phyloP scores from a whole-genome alignment of 2,888 invertebrate genomes.

The Mythimna pallens region DNA sequence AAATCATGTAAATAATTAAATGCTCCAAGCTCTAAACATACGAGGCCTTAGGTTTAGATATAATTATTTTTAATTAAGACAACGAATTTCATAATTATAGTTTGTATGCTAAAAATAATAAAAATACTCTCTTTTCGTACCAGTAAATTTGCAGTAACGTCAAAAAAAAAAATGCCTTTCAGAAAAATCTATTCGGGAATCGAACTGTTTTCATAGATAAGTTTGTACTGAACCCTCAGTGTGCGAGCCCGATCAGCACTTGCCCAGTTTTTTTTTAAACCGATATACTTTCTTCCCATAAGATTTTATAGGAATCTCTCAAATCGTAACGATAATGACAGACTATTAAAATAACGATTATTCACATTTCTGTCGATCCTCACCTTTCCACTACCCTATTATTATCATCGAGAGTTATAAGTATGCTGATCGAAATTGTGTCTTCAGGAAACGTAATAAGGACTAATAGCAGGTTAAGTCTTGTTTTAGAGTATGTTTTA shows the following conservation, averaged over 20 bases:
- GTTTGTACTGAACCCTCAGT: too few relatives aligned
- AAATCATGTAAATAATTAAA: neutral
- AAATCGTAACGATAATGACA: conserved; percentile 1
- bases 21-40: neutral
- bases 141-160: too few relatives aligned
- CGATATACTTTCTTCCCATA: neutral
- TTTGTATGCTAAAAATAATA: too few relatives aligned
- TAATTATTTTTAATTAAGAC: too few relatives aligned
- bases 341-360: conserved; percentile 11
- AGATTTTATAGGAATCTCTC: neutral
- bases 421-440: conserved; percentile 11
- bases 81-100: too few relatives aligned
- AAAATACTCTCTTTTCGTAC: too few relatives aligned
- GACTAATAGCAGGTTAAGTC: neutral
- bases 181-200: too few relatives aligned
- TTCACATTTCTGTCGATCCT: conserved; percentile 15
- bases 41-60: neutral
- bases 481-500: conserved; percentile 12
- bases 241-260: too few relatives aligned
- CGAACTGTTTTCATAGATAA: too few relatives aligned
- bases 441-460: conserved; percentile 29
- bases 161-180: too few relatives aligned
- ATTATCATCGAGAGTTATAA: conserved; percentile 10
- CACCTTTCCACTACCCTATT: conserved; percentile 29
- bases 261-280: neutral